Evolutionary conservation across 2,888 invertebrate genomes (phyloP), one percentile per base, ranked within the genome.

Genomic region (Hecatera dysodea): DNA sequence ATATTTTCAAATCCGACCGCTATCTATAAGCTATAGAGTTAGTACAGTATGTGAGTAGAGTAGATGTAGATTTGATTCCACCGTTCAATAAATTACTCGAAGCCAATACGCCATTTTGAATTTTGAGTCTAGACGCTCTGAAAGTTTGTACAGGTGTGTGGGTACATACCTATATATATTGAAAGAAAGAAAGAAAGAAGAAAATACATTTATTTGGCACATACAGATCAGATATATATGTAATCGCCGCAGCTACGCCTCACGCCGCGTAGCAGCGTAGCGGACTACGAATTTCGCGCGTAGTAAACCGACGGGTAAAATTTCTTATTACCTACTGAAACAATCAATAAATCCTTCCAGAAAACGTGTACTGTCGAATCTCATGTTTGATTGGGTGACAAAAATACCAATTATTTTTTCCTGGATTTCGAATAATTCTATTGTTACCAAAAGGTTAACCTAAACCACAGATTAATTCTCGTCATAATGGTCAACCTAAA

Each of bases 251-350:
- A 4, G 24, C 46, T 53, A 39, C 27, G 48, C 39, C 12, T 22
- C 24, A 53, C 24, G n/a, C 53, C 44, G 27, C 36, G 53, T 62
- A 73, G 73, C 44, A 46, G 36, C 36, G 44, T 73, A 59, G 62
- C 46, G 39, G 44, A 53, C 36, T 64, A 55, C 46, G 53, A 55
- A 46, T 48, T 55, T 53, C 7, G 3, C 24, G 39, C n/a, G 17
- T 24, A 39, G 33, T 52, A 33, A 19, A 42, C n/a, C 44, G 9
- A n/a, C 9, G 22, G 7, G 24, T 24, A 33, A 15, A 7, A 3
- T 12, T n/a, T n/a, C n/a, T n/a, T n/a, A n/a, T n/a, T n/a, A n/a
- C n/a, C n/a, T 17, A 59, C 44, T 24, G n/a, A 27, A 17, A 61
- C 17, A 19, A 42, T 48, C 15, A 29, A 29, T 15, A 9, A 8